Conservation (phyloP, 2,888 invertebrate species). For the Portevinia maculata region DNA sequence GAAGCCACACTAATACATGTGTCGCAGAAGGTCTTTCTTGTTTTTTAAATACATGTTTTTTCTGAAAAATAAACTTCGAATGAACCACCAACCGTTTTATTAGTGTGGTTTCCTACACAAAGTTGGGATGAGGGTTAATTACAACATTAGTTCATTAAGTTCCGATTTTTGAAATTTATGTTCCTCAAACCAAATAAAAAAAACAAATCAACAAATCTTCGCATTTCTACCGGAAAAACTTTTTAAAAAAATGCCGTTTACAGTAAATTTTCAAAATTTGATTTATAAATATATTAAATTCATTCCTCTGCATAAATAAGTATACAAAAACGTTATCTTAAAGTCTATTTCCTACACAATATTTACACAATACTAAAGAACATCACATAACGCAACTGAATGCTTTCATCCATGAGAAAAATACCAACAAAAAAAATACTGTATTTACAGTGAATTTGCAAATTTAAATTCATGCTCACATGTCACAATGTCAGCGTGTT, state of each 20-base stretch:
- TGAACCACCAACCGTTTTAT: no score
- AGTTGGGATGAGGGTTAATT: no score
- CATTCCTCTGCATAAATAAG: neutral
- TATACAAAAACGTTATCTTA: constrained; percentile 13
- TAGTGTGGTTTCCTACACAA: no score
- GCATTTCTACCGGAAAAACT: no score
- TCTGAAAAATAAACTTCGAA: no score
- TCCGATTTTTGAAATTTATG: no score
- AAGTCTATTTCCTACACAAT: constrained; percentile 18
- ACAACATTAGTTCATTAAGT: no score
- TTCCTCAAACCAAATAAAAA: no score
- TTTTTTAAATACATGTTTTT: no score
- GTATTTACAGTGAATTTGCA: constrained; percentile 57
- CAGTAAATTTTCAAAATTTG: constrained; percentile 1
- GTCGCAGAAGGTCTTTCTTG: no score
- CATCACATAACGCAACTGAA: neutral
- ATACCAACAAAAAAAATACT: constrained; percentile 11
- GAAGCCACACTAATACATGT: no score
- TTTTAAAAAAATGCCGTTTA: neutral
- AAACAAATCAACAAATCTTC: no score
- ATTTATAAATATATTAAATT: constrained; percentile 30
- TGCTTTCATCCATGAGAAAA: constrained; percentile 1
- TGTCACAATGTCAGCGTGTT: neutral
- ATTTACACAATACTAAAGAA: constrained; percentile 32
- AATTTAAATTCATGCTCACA: constrained; percentile 65